Evolutionary conservation across 2,113 vertebrate genomes (phyloP), one percentile per base, ranked within the genome.

Genomic region (Cyanoderma ruficeps): DNA sequence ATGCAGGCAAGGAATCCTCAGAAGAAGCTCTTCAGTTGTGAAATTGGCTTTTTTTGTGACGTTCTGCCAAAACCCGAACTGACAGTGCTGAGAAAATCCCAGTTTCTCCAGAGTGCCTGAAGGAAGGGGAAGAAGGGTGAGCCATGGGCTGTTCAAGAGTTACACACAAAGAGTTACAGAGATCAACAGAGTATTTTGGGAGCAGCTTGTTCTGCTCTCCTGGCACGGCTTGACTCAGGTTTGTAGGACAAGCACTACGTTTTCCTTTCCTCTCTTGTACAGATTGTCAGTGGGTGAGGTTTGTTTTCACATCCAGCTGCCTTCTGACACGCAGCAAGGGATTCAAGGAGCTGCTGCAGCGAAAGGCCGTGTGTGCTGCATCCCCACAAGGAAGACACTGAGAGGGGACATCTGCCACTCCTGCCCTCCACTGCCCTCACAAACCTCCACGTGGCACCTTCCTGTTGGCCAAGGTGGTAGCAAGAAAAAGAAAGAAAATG

Each of bases 141-240:
- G 28, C 33, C 22, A 2, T 4, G 18, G 28, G 19, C 9, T 8
- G 0, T 30, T 52, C 59, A 42, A 60, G 39, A 56, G 37, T n/a
- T n/a, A 11, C 20, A 23, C 37, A 42, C 3, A 2, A 11, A 25
- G 39, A 70, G n/a, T 15, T 6, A 11, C 41, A 60, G 4, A 8
- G 0, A 31, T 2, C 46, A 74, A 39, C 14, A 44, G 7, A 3
- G 0, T 15, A 3, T 22, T 46, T 28, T 37, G 10, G 7, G 57
- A 75, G 53, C 1, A 0, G n/a, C 31, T 53, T 0, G 0, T 56
- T 69, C 89, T 8, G 1, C 49, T 56, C 39, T 50, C 77, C 44
- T 60, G 42, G 30, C 15, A 4, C 25, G n/a, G 24, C 56, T 65
- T 22, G 47, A 47, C 57, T 52, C 71, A 10, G 53, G 44, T 64